A percentile compares a stretch with the other conserved stretches of the same genome.
Evolutionary conservation across 35 echinoderm and acorn worm species (phyloP).

Genomic region (Heliocidaris tuberculata): DNA sequence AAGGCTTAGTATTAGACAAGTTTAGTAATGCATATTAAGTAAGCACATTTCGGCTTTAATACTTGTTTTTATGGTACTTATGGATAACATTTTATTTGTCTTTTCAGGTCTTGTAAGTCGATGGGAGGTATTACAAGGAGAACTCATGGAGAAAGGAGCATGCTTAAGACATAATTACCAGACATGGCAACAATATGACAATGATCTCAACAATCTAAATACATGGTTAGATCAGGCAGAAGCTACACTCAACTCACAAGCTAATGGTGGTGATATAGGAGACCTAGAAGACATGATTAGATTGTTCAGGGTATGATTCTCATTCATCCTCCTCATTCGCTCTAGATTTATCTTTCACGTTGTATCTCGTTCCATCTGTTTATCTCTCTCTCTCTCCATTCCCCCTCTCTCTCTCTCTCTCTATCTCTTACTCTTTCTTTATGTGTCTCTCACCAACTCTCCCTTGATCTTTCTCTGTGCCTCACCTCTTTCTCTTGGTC

Average conservation of each 20-base stretch:
- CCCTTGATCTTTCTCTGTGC: too few species aligned
- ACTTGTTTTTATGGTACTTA: too few species aligned
- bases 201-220: conserved; percentile 87
- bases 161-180: conserved; percentile 74
- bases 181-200: conserved; percentile 93
- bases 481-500: too few species aligned
- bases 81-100: too few species aligned
- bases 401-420: neutral
- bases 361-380: neutral
- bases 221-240: conserved; percentile 95
- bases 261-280: conserved; percentile 60
- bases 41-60: too few species aligned
- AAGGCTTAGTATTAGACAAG: neutral
- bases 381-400: neutral
- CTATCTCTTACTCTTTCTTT: too few species aligned
- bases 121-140: conserved; percentile 85
- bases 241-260: conserved; percentile 72
- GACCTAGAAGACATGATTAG: conserved; percentile 84
- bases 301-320: conserved; percentile 77
- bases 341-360: neutral
- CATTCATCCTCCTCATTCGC: neutral
- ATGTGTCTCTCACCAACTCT: too few species aligned
- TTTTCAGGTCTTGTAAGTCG: conserved; percentile 65
- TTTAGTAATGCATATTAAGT: neutral
- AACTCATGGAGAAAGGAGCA: conserved; percentile 69